These are phyloP conservation scores for Pseudoips prasinana DNA, from an alignment of 2,888 invertebrate genomes.

Conservation along the genomic window DNA sequence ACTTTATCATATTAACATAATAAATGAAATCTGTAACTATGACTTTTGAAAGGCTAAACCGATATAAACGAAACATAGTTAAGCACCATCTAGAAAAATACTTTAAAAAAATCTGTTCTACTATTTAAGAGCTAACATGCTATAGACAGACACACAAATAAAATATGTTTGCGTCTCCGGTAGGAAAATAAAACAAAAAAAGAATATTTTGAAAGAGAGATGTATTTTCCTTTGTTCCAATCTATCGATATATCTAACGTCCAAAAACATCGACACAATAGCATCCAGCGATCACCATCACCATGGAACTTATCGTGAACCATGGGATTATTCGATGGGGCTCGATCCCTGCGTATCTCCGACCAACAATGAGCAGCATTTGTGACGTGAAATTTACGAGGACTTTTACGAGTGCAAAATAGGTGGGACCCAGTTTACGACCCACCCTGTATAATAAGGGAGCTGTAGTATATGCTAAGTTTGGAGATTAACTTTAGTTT, in stretches of 20 bases:
- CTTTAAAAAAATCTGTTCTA: too few relatives aligned
- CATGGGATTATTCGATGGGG: slow-evolving; percentile 43
- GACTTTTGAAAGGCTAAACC: too few relatives aligned
- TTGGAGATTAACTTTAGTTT: slow-evolving; percentile 19
- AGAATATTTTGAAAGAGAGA: too few relatives aligned
- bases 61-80: too few relatives aligned
- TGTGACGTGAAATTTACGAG: slow-evolving; percentile 74
- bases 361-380: slow-evolving; percentile 67
- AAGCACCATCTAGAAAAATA: too few relatives aligned
- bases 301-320: slow-evolving; percentile 50
- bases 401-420: slow-evolving; percentile 76
- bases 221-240: too few relatives aligned
- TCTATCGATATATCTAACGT: neutral
- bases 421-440: slow-evolving; percentile 70
- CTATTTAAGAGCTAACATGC: too few relatives aligned
- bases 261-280: slow-evolving; percentile 7
- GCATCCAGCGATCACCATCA: slow-evolving; percentile 9
- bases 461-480: slow-evolving; percentile 35
- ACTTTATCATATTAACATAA: too few relatives aligned
- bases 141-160: too few relatives aligned
- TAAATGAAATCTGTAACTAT: too few relatives aligned
- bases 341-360: slow-evolving; percentile 48
- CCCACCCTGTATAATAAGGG: slow-evolving; percentile 66
- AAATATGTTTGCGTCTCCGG: too few relatives aligned
- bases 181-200: too few relatives aligned